Base-by-base conservation (phyloP, 2,888 invertebrate genomes). In the Protula sp. region DNA sequence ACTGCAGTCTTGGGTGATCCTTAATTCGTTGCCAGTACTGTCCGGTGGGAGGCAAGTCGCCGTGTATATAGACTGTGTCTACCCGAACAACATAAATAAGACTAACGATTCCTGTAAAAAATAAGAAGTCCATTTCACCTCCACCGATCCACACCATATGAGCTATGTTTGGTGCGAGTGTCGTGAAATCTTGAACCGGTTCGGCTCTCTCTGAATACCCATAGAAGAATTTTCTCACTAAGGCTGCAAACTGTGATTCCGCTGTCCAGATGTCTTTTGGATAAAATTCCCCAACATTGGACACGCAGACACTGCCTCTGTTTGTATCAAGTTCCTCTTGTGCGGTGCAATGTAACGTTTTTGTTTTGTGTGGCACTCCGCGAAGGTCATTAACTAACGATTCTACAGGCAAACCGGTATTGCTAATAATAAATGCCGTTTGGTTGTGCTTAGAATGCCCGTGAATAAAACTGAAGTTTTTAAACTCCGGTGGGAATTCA, bases 71-170 rank as follows among this genome's bases (percentile, higher is more conserved):
- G 2, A 78, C 72, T 38, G 56, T 59, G n/a, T 74, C 73, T 27
- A 69, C 69, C 53, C 69, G 61, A 5, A 68, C 70, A 5, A 70
- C 70, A 57, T 73, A 70, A 2, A 78, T 62, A 2, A 74, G 67
- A 62, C 77, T 77, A 1, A 75, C 59, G 9, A 77, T 67, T 55
- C 76, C 72, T 2, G 77, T 62, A 60, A 74, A 76, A 69, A 75
- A 75, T 47, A 74, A 67, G 60, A 74, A 76, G 24, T 73, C 70
- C 71, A 78, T 70, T 27, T 71, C 63, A 27, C 70, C 70, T 2
- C 63, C 63, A 2, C 73, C 72, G 57, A 76, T 71, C 77, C 77
- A 77, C 2, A 76, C 74, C 31, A 76, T 71, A 57, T 78, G 78
- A 27, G 75, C 74, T 24, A 76, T 74, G 57, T 74, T 75, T 19